phyloP scores from a whole-genome alignment of 2,797 vertebrate genomes.

The Poecilia gillii region DNA sequence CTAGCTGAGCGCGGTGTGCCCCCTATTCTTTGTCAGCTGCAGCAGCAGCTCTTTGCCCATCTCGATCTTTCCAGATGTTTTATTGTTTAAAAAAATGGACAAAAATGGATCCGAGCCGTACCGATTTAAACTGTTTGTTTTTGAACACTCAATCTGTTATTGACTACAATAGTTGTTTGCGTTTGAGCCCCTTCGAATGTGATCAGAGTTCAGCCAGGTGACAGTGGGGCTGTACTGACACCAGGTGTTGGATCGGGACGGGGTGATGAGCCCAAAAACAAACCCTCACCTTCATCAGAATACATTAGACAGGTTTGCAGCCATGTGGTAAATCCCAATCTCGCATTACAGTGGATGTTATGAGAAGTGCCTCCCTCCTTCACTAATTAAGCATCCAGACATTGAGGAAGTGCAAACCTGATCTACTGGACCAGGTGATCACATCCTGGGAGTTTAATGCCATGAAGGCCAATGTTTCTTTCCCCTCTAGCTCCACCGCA shows the following conservation, averaged over 20 bases:
- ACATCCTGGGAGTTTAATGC: conserved; percentile 22
- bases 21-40: conserved; percentile 65
- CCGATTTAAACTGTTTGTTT: conserved; percentile 13
- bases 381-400: neutral
- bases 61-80: conserved; percentile 49
- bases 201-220: conserved; percentile 24
- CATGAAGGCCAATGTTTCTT: conserved; percentile 36
- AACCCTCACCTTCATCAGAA: neutral
- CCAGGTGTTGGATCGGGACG: neutral
- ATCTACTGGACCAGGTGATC: conserved; percentile 11
- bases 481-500: conserved; percentile 21
- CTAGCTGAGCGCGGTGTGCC: conserved; percentile 57
- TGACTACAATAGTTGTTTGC: neutral
- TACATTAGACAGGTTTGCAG: conserved; percentile 28
- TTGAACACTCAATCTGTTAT: neutral
- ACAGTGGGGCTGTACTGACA: conserved; percentile 10
- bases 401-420: neutral
- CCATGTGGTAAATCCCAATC: neutral
- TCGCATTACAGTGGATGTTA: conserved; percentile 4
- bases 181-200: neutral
- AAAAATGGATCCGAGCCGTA: neutral
- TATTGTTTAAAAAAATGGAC: neutral
- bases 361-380: neutral
- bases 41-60: conserved; percentile 41
- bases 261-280: neutral